These are phyloP conservation scores for Typhlomys cinereus DNA, from an alignment of 2,113 vertebrate genomes.

Conservation along the genomic window DNA sequence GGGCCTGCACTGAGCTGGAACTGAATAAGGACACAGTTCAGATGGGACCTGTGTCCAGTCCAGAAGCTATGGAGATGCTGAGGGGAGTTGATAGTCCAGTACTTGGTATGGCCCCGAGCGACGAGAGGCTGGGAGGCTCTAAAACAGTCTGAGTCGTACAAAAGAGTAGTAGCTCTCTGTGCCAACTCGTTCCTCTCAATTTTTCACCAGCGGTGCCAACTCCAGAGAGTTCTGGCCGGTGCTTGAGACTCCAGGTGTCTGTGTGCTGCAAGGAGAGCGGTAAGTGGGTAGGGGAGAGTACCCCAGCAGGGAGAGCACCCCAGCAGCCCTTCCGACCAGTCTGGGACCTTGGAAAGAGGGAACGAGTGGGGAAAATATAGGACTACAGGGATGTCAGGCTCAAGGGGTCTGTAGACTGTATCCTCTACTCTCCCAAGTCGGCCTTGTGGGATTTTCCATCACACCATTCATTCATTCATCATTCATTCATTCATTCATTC, in stretches of 20 bases:
- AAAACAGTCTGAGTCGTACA: too few species aligned
- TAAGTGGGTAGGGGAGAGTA: conserved; percentile 69
- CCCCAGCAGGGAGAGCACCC: neutral
- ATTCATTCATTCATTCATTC: too few species aligned
- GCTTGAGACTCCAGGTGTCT: conserved; percentile 83
- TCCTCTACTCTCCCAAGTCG: neutral
- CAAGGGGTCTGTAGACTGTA: neutral
- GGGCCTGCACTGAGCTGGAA: neutral
- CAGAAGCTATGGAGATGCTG: neutral
- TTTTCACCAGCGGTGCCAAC: conserved; percentile 79
- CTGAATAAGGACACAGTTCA: neutral
- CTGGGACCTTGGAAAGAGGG: neutral
- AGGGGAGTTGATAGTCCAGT: neutral
- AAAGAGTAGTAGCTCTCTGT: neutral
- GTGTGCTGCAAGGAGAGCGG: conserved; percentile 85
- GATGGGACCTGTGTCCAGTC: neutral
- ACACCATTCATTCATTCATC: too few species aligned
- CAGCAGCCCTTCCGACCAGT: neutral
- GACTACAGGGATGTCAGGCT: neutral
- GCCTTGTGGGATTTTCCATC: neutral
- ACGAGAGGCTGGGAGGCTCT: neutral
- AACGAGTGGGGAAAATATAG: neutral
- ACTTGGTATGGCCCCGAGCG: neutral
- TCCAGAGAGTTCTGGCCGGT: conserved; percentile 79
- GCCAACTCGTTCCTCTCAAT: conserved; percentile 36